Percentiles rank a stretch among this genome's conserved stretches.
Conservation (phyloP, 2,888 invertebrate genomes). For the Monochamus alternatus region DNA sequence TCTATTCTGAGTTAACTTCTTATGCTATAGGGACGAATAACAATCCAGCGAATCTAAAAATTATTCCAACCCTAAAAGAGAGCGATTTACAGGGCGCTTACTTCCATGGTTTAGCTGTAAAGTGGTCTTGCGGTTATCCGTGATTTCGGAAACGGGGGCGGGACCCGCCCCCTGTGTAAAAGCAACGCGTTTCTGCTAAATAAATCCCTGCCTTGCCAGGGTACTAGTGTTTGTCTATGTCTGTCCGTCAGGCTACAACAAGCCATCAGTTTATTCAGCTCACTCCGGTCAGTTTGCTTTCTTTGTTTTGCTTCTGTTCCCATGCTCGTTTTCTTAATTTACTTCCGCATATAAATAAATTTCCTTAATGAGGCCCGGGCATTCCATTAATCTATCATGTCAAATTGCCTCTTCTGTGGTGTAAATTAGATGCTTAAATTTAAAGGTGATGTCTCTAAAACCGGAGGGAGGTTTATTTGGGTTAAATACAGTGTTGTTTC, state of each 20-base stretch:
- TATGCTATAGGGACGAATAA: not conserved
- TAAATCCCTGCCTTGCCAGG: constrained; percentile 52
- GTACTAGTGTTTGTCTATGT: constrained; percentile 56
- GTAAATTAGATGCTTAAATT: constrained; percentile 13
- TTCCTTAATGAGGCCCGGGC: constrained; percentile 7
- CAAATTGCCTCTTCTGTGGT: not conserved
- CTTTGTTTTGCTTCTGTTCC: constrained; percentile 22
- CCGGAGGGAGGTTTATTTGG: not conserved
- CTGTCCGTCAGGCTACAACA: constrained; percentile 50
- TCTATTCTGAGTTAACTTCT: not conserved
- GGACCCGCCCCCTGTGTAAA: constrained; percentile 42
- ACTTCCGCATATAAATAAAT: constrained; percentile 31
- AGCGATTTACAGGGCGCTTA: constrained; percentile 34
- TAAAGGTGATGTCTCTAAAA: not conserved
- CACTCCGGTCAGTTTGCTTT: constrained; percentile 26
- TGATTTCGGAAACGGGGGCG: constrained; percentile 39
- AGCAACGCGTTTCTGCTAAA: constrained; percentile 42
- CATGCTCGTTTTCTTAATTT: constrained; percentile 23
- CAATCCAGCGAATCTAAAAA: not conserved
- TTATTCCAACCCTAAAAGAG: constrained; percentile 13
- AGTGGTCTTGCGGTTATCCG: constrained; percentile 40
- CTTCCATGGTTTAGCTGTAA: constrained; percentile 38
- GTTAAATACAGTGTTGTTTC: not conserved
- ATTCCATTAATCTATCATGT: constrained; percentile 22
- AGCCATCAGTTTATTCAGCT: constrained; percentile 47